Base-by-base conservation (phyloP, 2,113 vertebrate species). In the Sinocyclocheilus anophthalmus region DNA sequence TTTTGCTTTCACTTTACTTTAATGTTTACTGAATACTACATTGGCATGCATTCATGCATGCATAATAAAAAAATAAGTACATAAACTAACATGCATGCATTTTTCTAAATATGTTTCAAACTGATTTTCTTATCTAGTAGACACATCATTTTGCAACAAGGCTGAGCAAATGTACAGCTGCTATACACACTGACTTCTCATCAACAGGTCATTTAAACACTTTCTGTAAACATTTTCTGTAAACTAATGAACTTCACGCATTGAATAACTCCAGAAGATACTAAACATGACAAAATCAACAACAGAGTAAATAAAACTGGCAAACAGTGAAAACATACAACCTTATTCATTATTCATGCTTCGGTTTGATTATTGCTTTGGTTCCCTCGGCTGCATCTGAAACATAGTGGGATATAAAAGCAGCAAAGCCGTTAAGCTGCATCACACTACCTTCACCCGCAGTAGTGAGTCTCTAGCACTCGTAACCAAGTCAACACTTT, bases 221-320 rank as follows among this genome's bases (percentile, higher is more conserved):
- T 55, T 55, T 55, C 53, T 13, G 45, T 12, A 24, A 63, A 63
- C 53, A 53, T 53, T 53, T 53, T 53, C 59, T 11, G 63, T 39
- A 72, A 20, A 7, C 6, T 20, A 72, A 72, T 37, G 33, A 72
- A 70, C 26, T 70, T 18, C 33, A 18, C 1, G 3, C 69, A 33
- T 5, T 5, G 37, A 69, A 14, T 14, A 69, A 69, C 26, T 69
- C 26, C 4, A 45, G 70, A 73, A 42, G 70, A 42, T 22, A 73
- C 70, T 73, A 73, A n/a, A 45, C 70, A 73, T 20, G 70, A 42
- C 18, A n/a, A 42, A 73, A 73, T 39, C 70, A 73, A 39, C 70
- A 39, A 73, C 33, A 10, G 70, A 45, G 70, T 73, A 73, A n/a
- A 73, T 73, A 73, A 45, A 73, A 73, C 70, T 22, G 70, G 70